These are phyloP conservation scores for Euwallacea similis DNA, from an alignment of 1,140 invertebrate species.

Conservation along the genomic window DNA sequence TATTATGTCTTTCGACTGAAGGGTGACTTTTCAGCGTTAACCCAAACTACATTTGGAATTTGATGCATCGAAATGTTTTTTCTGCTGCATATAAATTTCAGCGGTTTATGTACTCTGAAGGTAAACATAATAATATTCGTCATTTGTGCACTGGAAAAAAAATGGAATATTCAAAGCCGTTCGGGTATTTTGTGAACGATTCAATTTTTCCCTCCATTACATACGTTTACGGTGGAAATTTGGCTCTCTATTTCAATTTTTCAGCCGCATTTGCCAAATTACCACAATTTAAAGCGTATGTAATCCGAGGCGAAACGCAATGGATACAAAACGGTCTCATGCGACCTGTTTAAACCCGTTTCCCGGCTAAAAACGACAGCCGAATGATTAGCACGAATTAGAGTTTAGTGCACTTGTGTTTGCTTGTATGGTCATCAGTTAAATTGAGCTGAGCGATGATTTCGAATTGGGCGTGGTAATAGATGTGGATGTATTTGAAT, in stretches of 20 bases:
- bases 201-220: conserved; percentile 23
- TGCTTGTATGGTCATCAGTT: not conserved
- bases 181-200: conserved; percentile 2
- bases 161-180: not conserved
- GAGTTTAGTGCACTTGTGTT: conserved; percentile 1
- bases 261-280: conserved; percentile 29
- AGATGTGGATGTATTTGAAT: not conserved
- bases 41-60: too few relatives aligned
- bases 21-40: too few relatives aligned
- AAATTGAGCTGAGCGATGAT: not conserved
- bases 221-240: conserved; percentile 15
- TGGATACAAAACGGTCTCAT: conserved; percentile 13
- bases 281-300: conserved; percentile 28
- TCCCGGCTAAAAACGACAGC: not conserved
- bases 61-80: too few relatives aligned
- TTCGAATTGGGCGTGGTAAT: not conserved
- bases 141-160: too few relatives aligned
- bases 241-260: conserved; percentile 29
- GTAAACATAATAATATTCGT: too few relatives aligned
- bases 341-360: too few relatives aligned
- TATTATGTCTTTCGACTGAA: not conserved
- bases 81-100: too few relatives aligned
- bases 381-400: conserved; percentile 23
- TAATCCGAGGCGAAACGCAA: conserved; percentile 17
- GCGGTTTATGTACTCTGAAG: too few relatives aligned